Percentiles rank a stretch among this genome's conserved stretches.
Evolutionary conservation across 2,888 invertebrate genomes (phyloP).

Genomic region (Leptopterna dolabrata): DNA sequence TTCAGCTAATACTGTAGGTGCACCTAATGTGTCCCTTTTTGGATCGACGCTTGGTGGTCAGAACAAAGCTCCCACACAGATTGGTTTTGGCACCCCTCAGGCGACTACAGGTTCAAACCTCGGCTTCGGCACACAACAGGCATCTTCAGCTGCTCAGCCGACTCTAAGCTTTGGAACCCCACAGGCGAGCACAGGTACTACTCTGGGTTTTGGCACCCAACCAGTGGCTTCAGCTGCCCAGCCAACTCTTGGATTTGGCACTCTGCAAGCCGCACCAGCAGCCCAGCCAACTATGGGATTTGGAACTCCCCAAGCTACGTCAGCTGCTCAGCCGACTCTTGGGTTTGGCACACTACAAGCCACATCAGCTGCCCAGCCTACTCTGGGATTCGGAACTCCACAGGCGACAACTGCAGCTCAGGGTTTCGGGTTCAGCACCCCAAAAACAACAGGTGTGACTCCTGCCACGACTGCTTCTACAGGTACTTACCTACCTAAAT

Average conservation of each 20-base stretch:
- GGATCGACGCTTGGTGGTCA: slow-evolving; percentile 20
- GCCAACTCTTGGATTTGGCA: not conserved
- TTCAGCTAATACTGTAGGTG: slow-evolving; percentile 1
- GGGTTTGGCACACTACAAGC: not conserved
- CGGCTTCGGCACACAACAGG: not conserved
- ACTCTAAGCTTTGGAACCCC: not conserved
- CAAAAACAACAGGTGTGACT: not conserved
- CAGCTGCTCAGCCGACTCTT: not conserved
- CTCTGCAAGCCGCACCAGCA: not conserved
- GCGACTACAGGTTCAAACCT: not conserved
- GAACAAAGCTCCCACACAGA: not conserved
- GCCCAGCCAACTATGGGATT: slow-evolving; percentile 1
- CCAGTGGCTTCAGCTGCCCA: not conserved
- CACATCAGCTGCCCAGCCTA: not conserved
- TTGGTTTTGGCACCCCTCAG: not conserved
- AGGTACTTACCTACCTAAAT: not conserved
- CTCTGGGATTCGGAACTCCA: slow-evolving; percentile 26
- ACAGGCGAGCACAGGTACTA: not conserved
- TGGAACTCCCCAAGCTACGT: not conserved
- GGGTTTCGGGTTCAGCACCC: not conserved
- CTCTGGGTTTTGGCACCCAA: not conserved
- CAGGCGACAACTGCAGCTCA: not conserved
- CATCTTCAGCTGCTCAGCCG: not conserved
- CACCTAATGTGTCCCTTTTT: slow-evolving; percentile 35
- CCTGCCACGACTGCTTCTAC: slow-evolving; percentile 10